A percentile compares a stretch with the other conserved stretches of the same genome.
Evolutionary conservation across 2,113 vertebrate genomes (phyloP).

Genomic region (Carassius carassius): DNA sequence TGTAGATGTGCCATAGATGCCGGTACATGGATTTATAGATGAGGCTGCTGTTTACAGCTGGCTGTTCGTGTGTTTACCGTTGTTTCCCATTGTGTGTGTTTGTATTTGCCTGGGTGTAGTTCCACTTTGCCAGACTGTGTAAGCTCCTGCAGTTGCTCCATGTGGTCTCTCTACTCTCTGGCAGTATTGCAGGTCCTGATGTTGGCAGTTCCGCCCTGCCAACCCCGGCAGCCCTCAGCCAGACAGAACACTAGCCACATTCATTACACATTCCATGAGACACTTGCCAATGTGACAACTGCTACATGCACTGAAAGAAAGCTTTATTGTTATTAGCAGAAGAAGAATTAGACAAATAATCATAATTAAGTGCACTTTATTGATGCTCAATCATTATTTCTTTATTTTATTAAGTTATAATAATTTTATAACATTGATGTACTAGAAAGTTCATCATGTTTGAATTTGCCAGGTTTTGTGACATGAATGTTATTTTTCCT

Average conservation of each 20-base stretch:
- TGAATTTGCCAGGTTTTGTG: neutral
- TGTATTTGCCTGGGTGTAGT: slow-evolving; percentile 23
- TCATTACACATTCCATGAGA: slow-evolving; percentile 36
- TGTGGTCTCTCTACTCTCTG: slow-evolving; percentile 32
- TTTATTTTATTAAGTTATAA: neutral
- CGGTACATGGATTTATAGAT: neutral
- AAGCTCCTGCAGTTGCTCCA: slow-evolving; percentile 31
- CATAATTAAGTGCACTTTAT: neutral
- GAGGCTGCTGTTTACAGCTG: slow-evolving; percentile 4
- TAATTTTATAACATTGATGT: neutral
- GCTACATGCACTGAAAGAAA: neutral
- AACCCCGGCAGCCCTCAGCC: slow-evolving; percentile 22
- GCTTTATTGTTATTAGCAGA: neutral
- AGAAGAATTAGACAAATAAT: neutral
- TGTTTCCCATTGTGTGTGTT: slow-evolving; percentile 25
- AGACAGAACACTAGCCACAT: slow-evolving; percentile 32
- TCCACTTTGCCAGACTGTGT: slow-evolving; percentile 25
- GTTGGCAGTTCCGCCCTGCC: slow-evolving; percentile 22
- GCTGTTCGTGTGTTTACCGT: neutral
- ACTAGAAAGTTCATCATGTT: neutral
- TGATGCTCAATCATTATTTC: neutral
- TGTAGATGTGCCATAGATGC: neutral
- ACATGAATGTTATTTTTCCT: too few species aligned
- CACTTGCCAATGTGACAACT: slow-evolving; percentile 6
- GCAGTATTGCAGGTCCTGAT: slow-evolving; percentile 24